Conservation (phyloP, 2,797 vertebrate genomes). For the Tamandua tetradactyla region DNA sequence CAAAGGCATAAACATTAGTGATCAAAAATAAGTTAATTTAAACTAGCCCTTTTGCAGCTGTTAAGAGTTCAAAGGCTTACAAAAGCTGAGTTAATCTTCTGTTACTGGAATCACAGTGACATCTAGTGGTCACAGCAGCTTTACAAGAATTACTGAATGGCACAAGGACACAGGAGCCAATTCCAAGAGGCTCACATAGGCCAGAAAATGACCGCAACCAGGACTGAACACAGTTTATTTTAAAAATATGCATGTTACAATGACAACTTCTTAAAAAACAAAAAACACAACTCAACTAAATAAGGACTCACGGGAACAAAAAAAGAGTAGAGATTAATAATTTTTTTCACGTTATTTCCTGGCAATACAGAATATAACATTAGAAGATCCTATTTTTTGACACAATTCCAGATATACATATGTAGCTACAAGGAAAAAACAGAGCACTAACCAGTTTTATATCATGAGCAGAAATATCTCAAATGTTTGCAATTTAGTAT, state of each 20-base stretch:
- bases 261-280: background rate
- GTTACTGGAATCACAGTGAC: conserved; percentile 66
- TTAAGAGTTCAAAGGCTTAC: background rate
- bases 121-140: conserved; percentile 69
- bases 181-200: background rate
- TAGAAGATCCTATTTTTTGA: background rate
- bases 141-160: background rate
- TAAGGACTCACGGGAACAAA: background rate
- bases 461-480: background rate
- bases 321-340: background rate
- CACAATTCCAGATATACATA: background rate
- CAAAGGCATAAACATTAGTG: background rate
- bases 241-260: background rate
- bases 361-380: background rate
- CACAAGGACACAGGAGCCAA: background rate
- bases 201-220: background rate
- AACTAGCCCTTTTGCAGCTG: background rate
- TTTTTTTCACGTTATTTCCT: background rate
- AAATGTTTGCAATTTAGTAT: background rate
- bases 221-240: background rate
- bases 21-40: conserved; percentile 4
- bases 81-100: background rate
- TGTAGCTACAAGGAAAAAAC: background rate
- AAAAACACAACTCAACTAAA: background rate
- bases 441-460: background rate